Evolutionary conservation across 2,797 vertebrate genomes (phyloP).

Genomic region (Eleutherodactylus coqui): DNA sequence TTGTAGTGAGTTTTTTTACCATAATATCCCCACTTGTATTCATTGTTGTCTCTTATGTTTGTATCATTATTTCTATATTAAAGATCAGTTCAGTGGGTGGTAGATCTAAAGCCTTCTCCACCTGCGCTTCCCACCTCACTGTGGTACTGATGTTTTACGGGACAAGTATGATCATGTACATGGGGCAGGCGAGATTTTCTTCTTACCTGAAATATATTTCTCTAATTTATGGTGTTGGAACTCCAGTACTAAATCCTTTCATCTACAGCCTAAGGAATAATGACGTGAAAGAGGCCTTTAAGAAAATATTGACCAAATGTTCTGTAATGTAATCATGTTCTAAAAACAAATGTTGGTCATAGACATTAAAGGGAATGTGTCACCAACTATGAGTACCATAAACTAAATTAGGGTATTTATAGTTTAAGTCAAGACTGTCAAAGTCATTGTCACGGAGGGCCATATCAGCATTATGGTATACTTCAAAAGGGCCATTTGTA

Average conservation of each 20-base stretch:
- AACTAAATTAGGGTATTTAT: too few species aligned
- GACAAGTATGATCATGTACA: neutral
- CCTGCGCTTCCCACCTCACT: conserved; percentile 27
- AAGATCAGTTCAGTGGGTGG: neutral
- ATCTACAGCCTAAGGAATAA: neutral
- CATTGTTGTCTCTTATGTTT: conserved; percentile 16
- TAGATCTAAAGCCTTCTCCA: conserved; percentile 39
- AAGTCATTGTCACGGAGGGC: too few species aligned
- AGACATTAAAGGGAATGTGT: too few species aligned
- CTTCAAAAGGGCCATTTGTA: too few species aligned
- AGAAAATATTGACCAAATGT: conserved; percentile 20
- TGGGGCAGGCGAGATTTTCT: neutral
- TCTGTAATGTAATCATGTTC: neutral
- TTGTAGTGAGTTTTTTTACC: neutral
- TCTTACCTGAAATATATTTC: conserved; percentile 17
- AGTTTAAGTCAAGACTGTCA: too few species aligned
- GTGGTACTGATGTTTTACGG: conserved; percentile 5
- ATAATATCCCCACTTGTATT: conserved; percentile 1
- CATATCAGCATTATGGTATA: too few species aligned
- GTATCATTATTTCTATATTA: neutral
- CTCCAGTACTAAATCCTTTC: conserved; percentile 4
- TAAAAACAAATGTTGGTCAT: neutral
- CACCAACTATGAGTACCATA: too few species aligned
- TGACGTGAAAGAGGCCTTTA: conserved; percentile 14
- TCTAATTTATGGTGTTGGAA: neutral